Evolutionary conservation across 1,140 invertebrate genomes (phyloP), one percentile per base, ranked within the genome.

Genomic region (Theocolax elegans): DNA sequence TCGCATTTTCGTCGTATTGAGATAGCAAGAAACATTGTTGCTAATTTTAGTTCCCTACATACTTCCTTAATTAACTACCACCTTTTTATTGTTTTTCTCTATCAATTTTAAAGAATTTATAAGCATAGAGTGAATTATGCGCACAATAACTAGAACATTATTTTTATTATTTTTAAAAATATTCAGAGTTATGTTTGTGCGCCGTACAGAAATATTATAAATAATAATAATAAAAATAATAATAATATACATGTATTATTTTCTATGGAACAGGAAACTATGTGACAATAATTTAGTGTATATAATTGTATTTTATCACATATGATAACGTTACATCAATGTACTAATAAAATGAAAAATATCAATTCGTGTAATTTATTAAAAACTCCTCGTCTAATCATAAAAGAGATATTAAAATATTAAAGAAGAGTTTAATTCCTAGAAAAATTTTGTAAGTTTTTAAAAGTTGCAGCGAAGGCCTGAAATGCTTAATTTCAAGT

Each of bases 11-110:
- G 1, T 23, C 13, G 9, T 29, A 8, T 13, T 19, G 15, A 27
- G 40, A 59, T 40, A 59, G 42, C 25, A 48, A 13, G 2, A 12
- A 9, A 9, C 48, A 46, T 29, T 46, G 25, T 48, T 17, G 35
- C 63, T 66, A 54, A 54, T 54, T 64, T 40, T 51, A 13, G 13
- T 13, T 23, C 19, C n/a, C 4, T 53, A 38, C 40, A 21, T 51
- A 53, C 27, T 48, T 62, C 53, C 38, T 51, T 64, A 38, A 64
- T 53, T 35, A 25, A 53, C 19, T 53, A 13, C 17, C 25, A 1
- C 6, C 10, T 12, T 38, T 21, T 21, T 6, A 23, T 31, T 4
- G 4, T 17, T n/a, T 48, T 23, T 1, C 46, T 23, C 12, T 23
- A 17, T 23, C 2, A 23, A 9, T n/a, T n/a, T n/a, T n/a, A n/a